These are phyloP conservation scores for Diarsia dahlii DNA, from an alignment of 2,888 invertebrate genomes.

Conservation along the genomic window DNA sequence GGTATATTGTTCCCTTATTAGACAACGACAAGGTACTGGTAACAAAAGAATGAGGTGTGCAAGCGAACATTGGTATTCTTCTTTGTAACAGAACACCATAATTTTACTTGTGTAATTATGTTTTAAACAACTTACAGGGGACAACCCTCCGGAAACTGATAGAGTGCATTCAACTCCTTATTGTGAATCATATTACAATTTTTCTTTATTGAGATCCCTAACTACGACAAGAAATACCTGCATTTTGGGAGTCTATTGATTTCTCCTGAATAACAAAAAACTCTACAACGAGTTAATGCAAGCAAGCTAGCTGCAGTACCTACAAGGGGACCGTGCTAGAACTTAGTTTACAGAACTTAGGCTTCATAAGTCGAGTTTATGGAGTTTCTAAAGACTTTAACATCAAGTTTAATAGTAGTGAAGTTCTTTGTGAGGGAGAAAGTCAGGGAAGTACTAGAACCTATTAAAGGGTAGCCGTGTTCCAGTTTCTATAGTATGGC, in stretches of 20 bases:
- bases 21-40: background rate
- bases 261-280: no score
- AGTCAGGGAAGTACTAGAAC: background rate
- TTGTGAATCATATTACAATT: no score
- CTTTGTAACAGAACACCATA: no score
- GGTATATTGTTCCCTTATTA: slow-evolving; percentile 3
- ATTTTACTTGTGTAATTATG: background rate
- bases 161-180: no score
- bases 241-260: no score
- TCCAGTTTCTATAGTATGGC: background rate
- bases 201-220: no score
- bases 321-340: background rate
- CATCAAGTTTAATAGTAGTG: slow-evolving; percentile 2
- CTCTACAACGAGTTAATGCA: background rate
- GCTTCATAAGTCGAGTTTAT: background rate
- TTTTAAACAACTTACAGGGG: background rate
- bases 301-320: background rate
- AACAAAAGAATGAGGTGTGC: background rate
- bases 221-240: no score
- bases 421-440: background rate
- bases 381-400: slow-evolving; percentile 19
- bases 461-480: no score
- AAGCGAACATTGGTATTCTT: background rate
- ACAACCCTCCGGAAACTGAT: no score
- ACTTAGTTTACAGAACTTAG: slow-evolving; percentile 8